These are phyloP conservation scores for Formica aserva DNA, from an alignment of 2,888 invertebrate species.

Conservation along the genomic window DNA sequence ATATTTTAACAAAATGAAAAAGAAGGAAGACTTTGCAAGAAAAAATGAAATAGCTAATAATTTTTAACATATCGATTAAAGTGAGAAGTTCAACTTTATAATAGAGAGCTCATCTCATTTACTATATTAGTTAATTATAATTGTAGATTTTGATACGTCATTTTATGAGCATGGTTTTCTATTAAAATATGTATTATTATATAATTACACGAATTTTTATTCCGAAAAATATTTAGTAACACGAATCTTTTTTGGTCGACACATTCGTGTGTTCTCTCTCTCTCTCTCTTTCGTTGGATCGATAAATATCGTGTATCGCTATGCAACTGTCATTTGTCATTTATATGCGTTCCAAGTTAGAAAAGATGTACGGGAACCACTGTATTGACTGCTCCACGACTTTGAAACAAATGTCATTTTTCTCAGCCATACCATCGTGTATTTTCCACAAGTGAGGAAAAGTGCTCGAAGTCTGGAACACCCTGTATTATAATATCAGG, in stretches of 20 bases:
- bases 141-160: not conserved
- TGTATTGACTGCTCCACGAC: slow-evolving; percentile 26
- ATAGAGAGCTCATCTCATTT: not conserved
- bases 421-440: slow-evolving; percentile 22
- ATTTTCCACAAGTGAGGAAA: not conserved
- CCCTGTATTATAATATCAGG: not conserved
- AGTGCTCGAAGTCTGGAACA: not conserved
- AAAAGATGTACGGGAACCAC: not conserved
- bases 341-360: slow-evolving; percentile 21
- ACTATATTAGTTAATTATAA: not conserved
- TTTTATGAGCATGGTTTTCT: not conserved
- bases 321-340: slow-evolving; percentile 10
- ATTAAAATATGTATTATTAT: not conserved
- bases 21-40: not conserved
- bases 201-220: not conserved
- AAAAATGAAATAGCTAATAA: not conserved
- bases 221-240: not conserved
- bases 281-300: not conserved
- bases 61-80: not conserved
- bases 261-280: not conserved
- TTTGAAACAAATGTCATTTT: slow-evolving; percentile 47
- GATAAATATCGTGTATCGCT: not conserved
- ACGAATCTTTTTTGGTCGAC: not conserved
- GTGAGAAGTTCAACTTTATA: not conserved
- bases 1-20: not conserved